Conservation (phyloP, 2,888 invertebrate species). For the Dugesia japonica region DNA sequence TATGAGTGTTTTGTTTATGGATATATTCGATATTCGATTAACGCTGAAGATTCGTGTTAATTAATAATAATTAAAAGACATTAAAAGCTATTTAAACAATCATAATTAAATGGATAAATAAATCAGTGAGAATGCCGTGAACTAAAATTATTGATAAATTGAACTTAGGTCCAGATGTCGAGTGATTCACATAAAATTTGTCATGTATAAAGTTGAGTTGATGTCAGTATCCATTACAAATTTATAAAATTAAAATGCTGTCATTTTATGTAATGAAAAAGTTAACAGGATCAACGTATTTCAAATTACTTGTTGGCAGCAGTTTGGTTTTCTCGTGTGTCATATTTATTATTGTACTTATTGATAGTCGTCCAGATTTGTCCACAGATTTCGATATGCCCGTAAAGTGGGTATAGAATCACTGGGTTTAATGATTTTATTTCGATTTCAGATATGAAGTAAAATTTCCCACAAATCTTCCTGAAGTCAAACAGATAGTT, state of each 20-base stretch:
- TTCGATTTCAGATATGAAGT: conserved; percentile 38
- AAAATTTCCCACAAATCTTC: conserved; percentile 49
- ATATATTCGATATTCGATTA: too few species aligned
- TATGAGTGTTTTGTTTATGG: too few species aligned
- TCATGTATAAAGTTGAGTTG: not conserved
- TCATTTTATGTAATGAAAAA: conserved; percentile 20
- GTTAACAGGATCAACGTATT: not conserved
- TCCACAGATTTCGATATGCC: not conserved
- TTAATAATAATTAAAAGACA: too few species aligned
- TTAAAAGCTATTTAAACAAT: too few species aligned
- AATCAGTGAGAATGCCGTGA: not conserved
- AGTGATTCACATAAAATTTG: not conserved
- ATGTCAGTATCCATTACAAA: not conserved
- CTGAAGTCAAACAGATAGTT: conserved; percentile 47
- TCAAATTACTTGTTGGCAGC: not conserved
- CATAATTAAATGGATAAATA: not conserved
- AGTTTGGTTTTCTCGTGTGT: not conserved
- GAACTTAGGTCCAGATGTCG: not conserved
- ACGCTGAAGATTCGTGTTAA: too few species aligned
- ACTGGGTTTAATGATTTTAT: not conserved
- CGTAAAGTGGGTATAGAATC: not conserved
- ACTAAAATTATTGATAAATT: not conserved
- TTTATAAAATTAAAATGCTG: not conserved
- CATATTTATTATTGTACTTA: not conserved
- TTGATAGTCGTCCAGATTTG: not conserved